Percentiles rank a stretch among this genome's conserved stretches.
Conservation (phyloP, 2,888 invertebrate species). For the Pristionchus exspectatus region DNA sequence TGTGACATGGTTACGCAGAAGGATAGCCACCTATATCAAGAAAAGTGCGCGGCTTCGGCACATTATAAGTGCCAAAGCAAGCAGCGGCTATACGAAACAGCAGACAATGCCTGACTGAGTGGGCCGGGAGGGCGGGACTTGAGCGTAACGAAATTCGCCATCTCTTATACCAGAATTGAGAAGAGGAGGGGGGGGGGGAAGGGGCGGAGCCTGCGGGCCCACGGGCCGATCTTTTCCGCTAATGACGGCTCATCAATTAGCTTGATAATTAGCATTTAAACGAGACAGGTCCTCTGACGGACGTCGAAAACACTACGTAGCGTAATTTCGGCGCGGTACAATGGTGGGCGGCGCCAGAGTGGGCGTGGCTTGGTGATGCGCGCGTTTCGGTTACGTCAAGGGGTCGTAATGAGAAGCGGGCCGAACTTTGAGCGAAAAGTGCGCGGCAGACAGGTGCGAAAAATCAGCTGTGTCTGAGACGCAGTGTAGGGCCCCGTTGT, state of each 20-base stretch:
- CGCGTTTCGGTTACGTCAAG: not conserved
- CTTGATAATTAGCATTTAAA: constrained; percentile 30
- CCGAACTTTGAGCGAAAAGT: not conserved
- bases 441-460: not conserved
- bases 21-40: too few species aligned
- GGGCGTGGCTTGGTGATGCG: constrained; percentile 4
- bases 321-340: not conserved
- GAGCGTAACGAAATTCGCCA: not conserved
- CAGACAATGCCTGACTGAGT: constrained; percentile 8
- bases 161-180: constrained; percentile 36
- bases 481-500: not conserved
- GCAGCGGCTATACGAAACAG: constrained; percentile 22
- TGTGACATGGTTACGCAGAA: too few species aligned
- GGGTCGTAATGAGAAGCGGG: not conserved
- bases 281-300: not conserved
- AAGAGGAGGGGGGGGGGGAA: not conserved
- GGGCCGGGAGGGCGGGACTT: not conserved
- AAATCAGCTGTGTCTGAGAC: not conserved
- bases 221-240: constrained; percentile 4
- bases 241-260: constrained; percentile 35
- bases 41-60: not conserved
- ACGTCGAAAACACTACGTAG: constrained; percentile 36
- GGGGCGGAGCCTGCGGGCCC: constrained; percentile 1
- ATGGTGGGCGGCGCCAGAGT: not conserved
- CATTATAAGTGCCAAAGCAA: not conserved